phyloP scores from a whole-genome alignment of 1,140 invertebrate genomes.

The Bombyx mori region DNA sequence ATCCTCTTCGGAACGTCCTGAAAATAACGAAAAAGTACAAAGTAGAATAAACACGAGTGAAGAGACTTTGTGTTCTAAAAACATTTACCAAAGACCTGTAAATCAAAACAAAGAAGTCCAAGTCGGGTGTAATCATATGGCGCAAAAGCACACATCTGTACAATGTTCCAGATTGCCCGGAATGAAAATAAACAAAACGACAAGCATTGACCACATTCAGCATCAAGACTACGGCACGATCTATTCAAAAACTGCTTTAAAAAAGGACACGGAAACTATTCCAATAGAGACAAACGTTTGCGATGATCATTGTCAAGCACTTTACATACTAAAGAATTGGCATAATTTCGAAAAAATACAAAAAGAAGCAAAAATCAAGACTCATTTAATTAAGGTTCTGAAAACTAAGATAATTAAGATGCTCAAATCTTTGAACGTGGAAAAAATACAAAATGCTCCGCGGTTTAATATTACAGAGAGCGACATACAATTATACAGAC shows the following conservation, averaged over 20 bases:
- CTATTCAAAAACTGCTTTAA: background rate
- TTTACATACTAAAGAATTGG: conserved; percentile 18
- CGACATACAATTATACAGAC: no score
- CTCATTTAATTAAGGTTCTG: conserved; percentile 1
- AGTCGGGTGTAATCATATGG: conserved; percentile 8
- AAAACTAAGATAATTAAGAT: conserved; percentile 6
- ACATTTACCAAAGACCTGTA: no score
- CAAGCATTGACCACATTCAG: conserved; percentile 6
- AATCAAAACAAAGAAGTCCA: conserved; percentile 7
- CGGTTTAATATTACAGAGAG: background rate
- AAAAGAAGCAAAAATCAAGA: conserved; percentile 3
- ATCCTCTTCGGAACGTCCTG: no score
- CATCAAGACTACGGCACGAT: conserved; percentile 10
- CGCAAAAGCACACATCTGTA: conserved; percentile 7
- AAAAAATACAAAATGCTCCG: conserved; percentile 24
- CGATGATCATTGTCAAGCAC: conserved; percentile 15
- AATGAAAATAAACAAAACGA: conserved; percentile 15
- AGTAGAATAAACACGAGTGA: no score
- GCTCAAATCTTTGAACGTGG: conserved; percentile 8
- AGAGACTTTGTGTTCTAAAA: no score
- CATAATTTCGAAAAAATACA: background rate
- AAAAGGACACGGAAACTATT: conserved; percentile 17
- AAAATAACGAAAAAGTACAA: no score
- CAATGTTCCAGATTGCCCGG: conserved; percentile 11
- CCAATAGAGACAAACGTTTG: conserved; percentile 17